Base-by-base conservation (phyloP, 2,113 vertebrate species). In the Periophthalmodon schlosseri region DNA sequence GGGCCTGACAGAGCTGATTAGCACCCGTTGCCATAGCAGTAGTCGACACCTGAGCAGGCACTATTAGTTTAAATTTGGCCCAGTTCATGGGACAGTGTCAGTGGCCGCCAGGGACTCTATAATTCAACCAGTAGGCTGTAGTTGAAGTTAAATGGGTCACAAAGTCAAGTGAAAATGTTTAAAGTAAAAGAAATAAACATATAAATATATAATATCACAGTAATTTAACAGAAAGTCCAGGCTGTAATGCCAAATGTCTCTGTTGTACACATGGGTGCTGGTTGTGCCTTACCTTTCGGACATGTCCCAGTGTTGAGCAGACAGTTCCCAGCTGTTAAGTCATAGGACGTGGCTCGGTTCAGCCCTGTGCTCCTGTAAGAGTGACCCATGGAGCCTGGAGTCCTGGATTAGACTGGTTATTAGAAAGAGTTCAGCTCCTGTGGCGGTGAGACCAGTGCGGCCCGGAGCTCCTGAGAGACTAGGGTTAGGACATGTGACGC, bases 211-310 rank as follows among this genome's bases (percentile, higher is more conserved):
- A 39, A 18, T 15, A 20, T 39, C 1, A n/a, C 8, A 28, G 18
- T 21, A 10, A 2, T 5, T 47, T 23, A 15, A 47, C 4, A 24
- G 21, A 5, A 60, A 14, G 24, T 24, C 11, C 23, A 15, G 13
- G 12, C 23, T 28, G 20, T 56, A 0, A 21, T n/a, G 28, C 28
- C 28, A 28, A 28, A 28, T 34, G 4, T 46, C 20, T 44, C 4
- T 21, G 12, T 21, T 39, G 18, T 3, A 46, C 15, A 23, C 5
- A 23, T n/a, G 21, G 0, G 21, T 54, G 20, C 23, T n/a, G 18
- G 50, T 54, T 54, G 80, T 68, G 77, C 79, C 95, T 88, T 94
- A 97, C 96, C 97, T 97, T 94, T 95, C 93, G 49, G 94, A 97
- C 97, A 98, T 97, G 93, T 94, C 94, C 95, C 84, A 84, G 68